Conservation (phyloP, 2,888 invertebrate genomes). For the Strigamia transsilvanica region DNA sequence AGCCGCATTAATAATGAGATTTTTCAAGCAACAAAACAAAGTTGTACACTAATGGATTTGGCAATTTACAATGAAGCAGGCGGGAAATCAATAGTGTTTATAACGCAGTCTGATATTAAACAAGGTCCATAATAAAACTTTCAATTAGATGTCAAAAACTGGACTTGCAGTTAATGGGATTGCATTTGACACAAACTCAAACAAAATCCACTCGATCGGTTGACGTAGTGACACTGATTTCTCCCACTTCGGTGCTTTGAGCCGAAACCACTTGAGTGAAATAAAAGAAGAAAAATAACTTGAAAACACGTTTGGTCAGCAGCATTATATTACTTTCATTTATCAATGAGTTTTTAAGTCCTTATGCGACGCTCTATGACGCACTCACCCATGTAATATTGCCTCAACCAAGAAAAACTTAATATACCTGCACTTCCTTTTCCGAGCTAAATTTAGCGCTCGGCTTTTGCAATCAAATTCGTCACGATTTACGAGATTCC, state of each 20-base stretch:
- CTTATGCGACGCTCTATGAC: background rate
- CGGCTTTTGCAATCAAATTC: conserved; percentile 22
- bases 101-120: background rate
- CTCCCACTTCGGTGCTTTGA: background rate
- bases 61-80: conserved; percentile 5
- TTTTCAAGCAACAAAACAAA: background rate
- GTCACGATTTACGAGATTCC: conserved; percentile 22
- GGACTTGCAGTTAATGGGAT: conserved; percentile 26
- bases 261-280: conserved; percentile 19
- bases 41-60: conserved; percentile 28
- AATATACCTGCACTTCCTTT: background rate
- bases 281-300: conserved; percentile 20
- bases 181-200: conserved; percentile 32
- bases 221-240: conserved; percentile 39
- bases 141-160: conserved; percentile 47
- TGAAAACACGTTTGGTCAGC: conserved; percentile 40
- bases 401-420: background rate
- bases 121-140: conserved; percentile 32
- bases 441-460: conserved; percentile 25
- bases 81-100: background rate
- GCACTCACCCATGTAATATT: conserved; percentile 9
- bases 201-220: conserved; percentile 20
- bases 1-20: background rate
- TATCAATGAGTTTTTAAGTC: conserved; percentile 34
- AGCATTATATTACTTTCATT: conserved; percentile 39